These are phyloP conservation scores for Glaucomys volans DNA, from an alignment of 2,113 vertebrate species.

Conservation along the genomic window DNA sequence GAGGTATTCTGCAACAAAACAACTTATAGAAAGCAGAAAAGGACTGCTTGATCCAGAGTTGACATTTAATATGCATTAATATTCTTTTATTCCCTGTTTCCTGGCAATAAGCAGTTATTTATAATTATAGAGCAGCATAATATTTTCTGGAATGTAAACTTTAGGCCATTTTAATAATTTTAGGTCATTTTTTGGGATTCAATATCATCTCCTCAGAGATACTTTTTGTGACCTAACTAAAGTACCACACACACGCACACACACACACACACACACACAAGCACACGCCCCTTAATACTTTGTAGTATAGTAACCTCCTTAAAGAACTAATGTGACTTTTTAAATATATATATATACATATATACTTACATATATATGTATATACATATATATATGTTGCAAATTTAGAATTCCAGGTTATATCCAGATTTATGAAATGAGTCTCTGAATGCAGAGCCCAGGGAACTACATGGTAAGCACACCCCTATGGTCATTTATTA, in stretches of 20 bases:
- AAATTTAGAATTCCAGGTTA: neutral
- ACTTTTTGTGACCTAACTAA: neutral
- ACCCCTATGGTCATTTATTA: neutral
- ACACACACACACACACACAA: neutral
- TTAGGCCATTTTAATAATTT: neutral
- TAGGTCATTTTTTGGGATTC: neutral
- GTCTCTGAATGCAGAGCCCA: neutral
- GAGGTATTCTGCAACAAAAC: neutral
- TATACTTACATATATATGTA: no score
- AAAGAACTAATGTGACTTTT: neutral
- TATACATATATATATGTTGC: neutral
- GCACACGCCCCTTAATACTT: neutral
- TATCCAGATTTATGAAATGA: neutral
- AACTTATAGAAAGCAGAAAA: neutral
- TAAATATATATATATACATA: no score
- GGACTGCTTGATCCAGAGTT: neutral
- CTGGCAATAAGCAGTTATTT: neutral
- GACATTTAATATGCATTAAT: neutral
- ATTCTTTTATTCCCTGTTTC: neutral
- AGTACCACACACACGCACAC: neutral
- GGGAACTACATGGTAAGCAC: neutral
- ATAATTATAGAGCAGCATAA: neutral
- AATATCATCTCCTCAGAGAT: neutral
- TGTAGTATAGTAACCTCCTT: neutral
- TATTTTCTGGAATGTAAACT: neutral